Conservation (phyloP, 2,888 invertebrate species). For the Alloplasta piceator region DNA sequence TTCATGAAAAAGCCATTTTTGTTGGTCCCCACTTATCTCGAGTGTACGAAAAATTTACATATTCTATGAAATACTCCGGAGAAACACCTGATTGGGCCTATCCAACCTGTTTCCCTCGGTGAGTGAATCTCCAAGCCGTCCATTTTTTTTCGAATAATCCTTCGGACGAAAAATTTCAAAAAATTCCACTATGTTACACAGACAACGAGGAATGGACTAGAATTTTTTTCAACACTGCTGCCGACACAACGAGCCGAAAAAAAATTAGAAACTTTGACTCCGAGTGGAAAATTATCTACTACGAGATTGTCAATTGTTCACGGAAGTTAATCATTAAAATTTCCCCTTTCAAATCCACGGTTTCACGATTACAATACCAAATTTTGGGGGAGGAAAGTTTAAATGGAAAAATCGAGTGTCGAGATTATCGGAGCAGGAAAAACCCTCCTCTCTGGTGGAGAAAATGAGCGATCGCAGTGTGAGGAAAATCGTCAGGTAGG, state of each 20-base stretch:
- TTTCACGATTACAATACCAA: too few relatives aligned
- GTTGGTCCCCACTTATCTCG: neutral
- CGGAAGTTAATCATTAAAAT: neutral
- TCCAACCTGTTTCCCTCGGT: too few relatives aligned
- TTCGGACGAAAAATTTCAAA: too few relatives aligned
- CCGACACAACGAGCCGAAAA: too few relatives aligned
- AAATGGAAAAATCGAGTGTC: neutral
- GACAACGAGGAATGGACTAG: too few relatives aligned
- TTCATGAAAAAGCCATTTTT: slow-evolving; percentile 10
- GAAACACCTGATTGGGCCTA: slow-evolving; percentile 14
- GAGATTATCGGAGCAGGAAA: slow-evolving; percentile 44
- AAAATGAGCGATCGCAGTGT: slow-evolving; percentile 57
- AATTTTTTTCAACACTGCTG: too few relatives aligned
- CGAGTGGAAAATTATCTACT: too few relatives aligned
- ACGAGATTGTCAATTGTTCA: too few relatives aligned
- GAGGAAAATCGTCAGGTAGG: slow-evolving; percentile 43
- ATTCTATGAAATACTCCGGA: neutral
- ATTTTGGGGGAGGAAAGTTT: neutral
- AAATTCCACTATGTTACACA: too few relatives aligned
- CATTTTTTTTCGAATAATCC: too few relatives aligned
- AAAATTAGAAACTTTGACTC: too few relatives aligned
- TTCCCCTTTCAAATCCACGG: neutral
- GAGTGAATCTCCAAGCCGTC: too few relatives aligned
- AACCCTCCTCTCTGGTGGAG: slow-evolving; percentile 45
- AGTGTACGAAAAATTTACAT: slow-evolving; percentile 6